Percentiles rank a stretch among this genome's conserved stretches.
These are phyloP conservation scores for Drosophila mayaguana DNA, from an alignment of 2,888 invertebrate genomes.

Conservation along the genomic window DNA sequence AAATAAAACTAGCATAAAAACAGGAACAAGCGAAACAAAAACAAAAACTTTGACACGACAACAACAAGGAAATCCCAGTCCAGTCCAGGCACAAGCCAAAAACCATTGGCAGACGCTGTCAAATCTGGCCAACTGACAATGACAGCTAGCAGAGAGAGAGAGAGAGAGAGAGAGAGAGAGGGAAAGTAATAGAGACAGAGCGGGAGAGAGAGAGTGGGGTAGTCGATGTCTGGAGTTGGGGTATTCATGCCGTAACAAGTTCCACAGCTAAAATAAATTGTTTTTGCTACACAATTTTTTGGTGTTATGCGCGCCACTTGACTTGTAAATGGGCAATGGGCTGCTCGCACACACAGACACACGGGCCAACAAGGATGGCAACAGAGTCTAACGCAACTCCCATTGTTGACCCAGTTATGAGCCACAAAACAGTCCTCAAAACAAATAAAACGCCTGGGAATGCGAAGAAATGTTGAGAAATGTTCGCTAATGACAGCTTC, in stretches of 20 bases:
- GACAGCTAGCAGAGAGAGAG: constrained; percentile 43
- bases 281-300: constrained; percentile 77
- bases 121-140: constrained; percentile 72
- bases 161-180: neutral
- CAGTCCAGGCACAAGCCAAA: constrained; percentile 42
- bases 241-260: constrained; percentile 37
- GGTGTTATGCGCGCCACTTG: constrained; percentile 75
- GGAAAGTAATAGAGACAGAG: neutral
- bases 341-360: constrained; percentile 14
- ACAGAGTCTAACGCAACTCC: constrained; percentile 15
- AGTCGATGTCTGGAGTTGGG: neutral
- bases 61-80: constrained; percentile 26
- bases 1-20: constrained; percentile 50
- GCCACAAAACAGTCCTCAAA: constrained; percentile 70
- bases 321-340: constrained; percentile 71
- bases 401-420: constrained; percentile 76
- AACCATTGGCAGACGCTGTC: constrained; percentile 67
- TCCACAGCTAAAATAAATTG: constrained; percentile 72
- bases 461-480: constrained; percentile 16
- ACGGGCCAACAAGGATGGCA: constrained; percentile 21
- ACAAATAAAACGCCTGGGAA: constrained; percentile 53
- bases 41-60: constrained; percentile 29
- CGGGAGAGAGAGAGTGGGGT: neutral
- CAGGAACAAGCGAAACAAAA: constrained; percentile 14
- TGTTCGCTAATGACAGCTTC: constrained; percentile 67